Evolutionary conservation across 1,140 invertebrate genomes (phyloP), one percentile per base, ranked within the genome.

Genomic region (Anastrepha ludens): DNA sequence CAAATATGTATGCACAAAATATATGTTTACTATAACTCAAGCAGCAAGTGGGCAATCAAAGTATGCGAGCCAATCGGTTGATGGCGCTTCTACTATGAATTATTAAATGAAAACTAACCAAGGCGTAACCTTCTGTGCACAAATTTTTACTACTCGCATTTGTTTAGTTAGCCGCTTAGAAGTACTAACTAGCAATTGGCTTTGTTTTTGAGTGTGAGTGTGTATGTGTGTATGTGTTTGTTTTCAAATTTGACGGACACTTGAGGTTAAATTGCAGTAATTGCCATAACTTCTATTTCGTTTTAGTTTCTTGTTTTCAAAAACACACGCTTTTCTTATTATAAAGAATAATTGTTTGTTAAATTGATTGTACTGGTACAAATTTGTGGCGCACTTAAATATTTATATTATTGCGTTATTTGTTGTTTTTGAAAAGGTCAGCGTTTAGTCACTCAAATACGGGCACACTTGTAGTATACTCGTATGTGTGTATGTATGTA

Each of bases 371-470:
- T 86, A 29, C 29, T 29, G 29, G 29, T 78, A 9, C 7, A 55
- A 55, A 8, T 55, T 55, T 55, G 64, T 65, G 9, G 64, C 67
- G 67, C 17, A 29, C 17, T 8, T 74, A 74, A 74, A 74, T 47
- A 17, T 74, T 59, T 64, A 44, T 64, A 13, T n/a, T 74, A 74
- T 74, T 74, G 44, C 20, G 5, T 74, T 74, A n/a, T 74, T 74
- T 74, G 20, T 74, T 90, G 90, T 91, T 44, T 89, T 55, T 11
- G 50, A 55, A 55, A 55, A 55, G 50, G 50, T 55, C 29, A 29
- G 29, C 29, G 29, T 29, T 29, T 29, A 29, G 29, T 29, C 29
- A 29, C 29, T 29, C 29, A 29, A 29, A 29, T 29, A n/a, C 15
- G n/a, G 3, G n/a, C 8, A 39, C 17, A 65, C 7, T 29, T 29